Conservation (phyloP, 2,888 invertebrate genomes). For the Synanthedon formicaeformis region DNA sequence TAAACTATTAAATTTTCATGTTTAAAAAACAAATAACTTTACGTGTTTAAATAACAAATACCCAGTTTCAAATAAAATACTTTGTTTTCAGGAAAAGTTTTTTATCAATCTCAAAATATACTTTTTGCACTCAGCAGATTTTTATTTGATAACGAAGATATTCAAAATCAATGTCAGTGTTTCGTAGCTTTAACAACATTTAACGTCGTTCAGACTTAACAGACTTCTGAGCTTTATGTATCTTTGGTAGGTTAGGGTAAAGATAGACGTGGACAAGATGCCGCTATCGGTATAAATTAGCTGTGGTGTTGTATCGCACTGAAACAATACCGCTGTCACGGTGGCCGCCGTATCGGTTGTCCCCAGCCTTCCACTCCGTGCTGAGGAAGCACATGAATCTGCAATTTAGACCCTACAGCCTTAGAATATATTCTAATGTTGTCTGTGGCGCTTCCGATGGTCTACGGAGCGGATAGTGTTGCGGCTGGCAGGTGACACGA, state of each 20-base stretch:
- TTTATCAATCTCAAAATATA: no score
- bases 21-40: no score
- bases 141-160: no score
- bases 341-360: conserved; percentile 46
- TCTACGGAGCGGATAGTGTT: conserved; percentile 43
- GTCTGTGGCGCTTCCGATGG: conserved; percentile 16
- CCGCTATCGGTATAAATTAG: conserved; percentile 61
- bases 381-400: conserved; percentile 12
- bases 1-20: no score
- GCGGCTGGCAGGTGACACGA: conserved; percentile 57
- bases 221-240: background rate
- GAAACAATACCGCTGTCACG: conserved; percentile 59
- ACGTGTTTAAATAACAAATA: no score
- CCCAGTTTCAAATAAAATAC: no score
- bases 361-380: conserved; percentile 35
- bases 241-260: conserved; percentile 13
- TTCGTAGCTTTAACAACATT: no score
- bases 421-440: conserved; percentile 19
- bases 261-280: conserved; percentile 41
- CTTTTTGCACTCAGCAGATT: no score
- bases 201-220: no score
- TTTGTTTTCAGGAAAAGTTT: no score
- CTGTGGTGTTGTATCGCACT: conserved; percentile 40
- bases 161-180: no score
- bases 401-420: conserved; percentile 17